Evolutionary conservation across 1,140 invertebrate species (phyloP).

Genomic region (Rhyzopertha dominica): DNA sequence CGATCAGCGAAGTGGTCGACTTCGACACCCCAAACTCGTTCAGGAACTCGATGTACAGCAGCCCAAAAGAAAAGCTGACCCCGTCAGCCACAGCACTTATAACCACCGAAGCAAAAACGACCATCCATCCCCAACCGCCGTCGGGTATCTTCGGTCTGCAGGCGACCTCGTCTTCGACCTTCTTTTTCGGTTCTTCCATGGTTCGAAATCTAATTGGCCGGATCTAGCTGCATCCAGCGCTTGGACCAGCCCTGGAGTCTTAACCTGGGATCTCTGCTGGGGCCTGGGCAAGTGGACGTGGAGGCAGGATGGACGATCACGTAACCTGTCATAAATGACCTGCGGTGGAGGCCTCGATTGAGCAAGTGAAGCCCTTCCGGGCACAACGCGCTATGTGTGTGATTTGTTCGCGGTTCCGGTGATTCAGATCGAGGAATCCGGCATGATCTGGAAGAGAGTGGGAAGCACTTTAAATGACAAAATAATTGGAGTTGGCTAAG

Average conservation of each 20-base stretch:
- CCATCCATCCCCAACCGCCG: constrained; percentile 82
- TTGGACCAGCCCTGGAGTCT: constrained; percentile 34
- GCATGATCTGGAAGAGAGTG: too few species aligned
- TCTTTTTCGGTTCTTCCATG: constrained; percentile 22
- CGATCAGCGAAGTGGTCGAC: constrained; percentile 82
- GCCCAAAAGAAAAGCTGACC: constrained; percentile 87
- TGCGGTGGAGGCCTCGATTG: too few species aligned
- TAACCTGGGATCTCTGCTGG: constrained; percentile 33
- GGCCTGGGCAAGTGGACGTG: constrained; percentile 21
- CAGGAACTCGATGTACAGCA: constrained; percentile 84
- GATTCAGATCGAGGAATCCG: too few species aligned
- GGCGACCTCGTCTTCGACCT: constrained; percentile 9
- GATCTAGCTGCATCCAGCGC: constrained; percentile 34
- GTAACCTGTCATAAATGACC: constrained; percentile 35
- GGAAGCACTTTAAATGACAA: too few species aligned
- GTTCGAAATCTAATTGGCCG: too few species aligned
- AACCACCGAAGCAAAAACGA: constrained; percentile 77
- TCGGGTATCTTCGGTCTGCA: constrained; percentile 58
- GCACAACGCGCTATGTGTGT: too few species aligned
- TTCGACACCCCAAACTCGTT: constrained; percentile 76
- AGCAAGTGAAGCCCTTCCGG: too few species aligned
- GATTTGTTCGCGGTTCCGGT: too few species aligned
- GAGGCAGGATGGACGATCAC: constrained; percentile 16
- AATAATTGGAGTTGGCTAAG: too few species aligned
- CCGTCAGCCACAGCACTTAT: constrained; percentile 94